Conservation (phyloP, 2,113 vertebrate species). For the Mola mola region DNA sequence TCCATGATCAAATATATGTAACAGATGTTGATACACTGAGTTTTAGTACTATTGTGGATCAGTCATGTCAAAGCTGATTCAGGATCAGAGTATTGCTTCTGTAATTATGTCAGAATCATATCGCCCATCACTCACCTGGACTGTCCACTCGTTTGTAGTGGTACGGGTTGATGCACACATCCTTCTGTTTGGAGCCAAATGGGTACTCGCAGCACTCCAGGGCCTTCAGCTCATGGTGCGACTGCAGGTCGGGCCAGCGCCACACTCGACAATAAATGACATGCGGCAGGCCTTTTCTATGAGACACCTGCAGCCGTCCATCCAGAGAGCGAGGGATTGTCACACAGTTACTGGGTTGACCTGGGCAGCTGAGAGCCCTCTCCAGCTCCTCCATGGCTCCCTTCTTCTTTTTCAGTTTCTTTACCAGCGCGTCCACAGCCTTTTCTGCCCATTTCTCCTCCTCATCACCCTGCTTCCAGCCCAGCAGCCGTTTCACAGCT, state of each 20-base stretch:
- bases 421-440: constrained; percentile 94
- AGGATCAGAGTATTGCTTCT: no score
- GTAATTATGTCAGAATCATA: no score
- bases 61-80: background rate
- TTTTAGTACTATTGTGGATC: background rate
- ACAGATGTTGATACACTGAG: no score
- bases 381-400: constrained; percentile 99
- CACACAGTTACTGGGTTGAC: constrained; percentile 95
- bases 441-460: constrained; percentile 99
- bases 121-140: constrained; percentile 92
- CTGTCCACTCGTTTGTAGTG: constrained; percentile 98
- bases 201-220: constrained; percentile 97
- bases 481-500: constrained; percentile 94
- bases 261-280: constrained; percentile 97
- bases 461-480: constrained; percentile 98
- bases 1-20: background rate
- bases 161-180: constrained; percentile 98
- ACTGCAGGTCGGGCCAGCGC: constrained; percentile 98
- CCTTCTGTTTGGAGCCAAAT: constrained; percentile 97
- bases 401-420: constrained; percentile 98
- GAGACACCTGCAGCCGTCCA: constrained; percentile 93
- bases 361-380: constrained; percentile 92
- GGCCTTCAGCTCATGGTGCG: constrained; percentile 96
- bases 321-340: constrained; percentile 97
- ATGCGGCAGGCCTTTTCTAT: constrained; percentile 93